phyloP scores from a whole-genome alignment of 2,888 invertebrate species.

The Agrotis puta region DNA sequence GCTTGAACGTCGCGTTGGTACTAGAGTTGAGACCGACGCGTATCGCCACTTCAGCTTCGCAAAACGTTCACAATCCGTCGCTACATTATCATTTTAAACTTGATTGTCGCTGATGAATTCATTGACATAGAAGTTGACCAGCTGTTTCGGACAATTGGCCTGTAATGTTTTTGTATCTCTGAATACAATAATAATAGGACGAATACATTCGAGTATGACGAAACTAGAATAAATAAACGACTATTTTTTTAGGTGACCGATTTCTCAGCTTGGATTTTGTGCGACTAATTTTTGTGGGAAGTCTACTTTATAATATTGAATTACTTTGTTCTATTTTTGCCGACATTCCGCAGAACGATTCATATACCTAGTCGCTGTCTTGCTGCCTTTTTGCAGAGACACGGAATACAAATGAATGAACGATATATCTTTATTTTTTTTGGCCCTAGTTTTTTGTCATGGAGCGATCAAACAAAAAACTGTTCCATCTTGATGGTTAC shows the following conservation, averaged over 20 bases:
- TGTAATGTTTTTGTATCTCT: constrained; percentile 13
- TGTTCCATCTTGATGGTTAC: constrained; percentile 42
- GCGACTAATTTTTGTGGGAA: background rate
- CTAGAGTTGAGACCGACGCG: constrained; percentile 67
- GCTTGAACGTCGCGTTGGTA: constrained; percentile 77
- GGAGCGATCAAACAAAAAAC: constrained; percentile 40
- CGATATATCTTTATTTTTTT: constrained; percentile 29
- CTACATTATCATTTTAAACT: constrained; percentile 62
- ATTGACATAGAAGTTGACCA: constrained; percentile 78
- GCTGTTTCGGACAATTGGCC: constrained; percentile 67
- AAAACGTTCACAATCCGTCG: constrained; percentile 52
- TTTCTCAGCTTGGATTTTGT: background rate
- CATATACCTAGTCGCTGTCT: background rate
- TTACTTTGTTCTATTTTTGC: background rate
- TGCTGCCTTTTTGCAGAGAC: background rate
- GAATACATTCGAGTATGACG: background rate
- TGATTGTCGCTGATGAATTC: constrained; percentile 77
- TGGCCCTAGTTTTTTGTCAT: constrained; percentile 30
- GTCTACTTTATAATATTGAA: background rate
- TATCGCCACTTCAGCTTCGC: constrained; percentile 62
- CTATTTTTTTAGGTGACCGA: background rate
- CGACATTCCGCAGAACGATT: too few species aligned
- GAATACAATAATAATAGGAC: background rate
- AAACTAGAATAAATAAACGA: background rate
- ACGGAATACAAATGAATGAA: constrained; percentile 17